Evolutionary conservation across 1,140 invertebrate genomes (phyloP), one percentile per base, ranked within the genome.

Genomic region (Berghia stephanieae): DNA sequence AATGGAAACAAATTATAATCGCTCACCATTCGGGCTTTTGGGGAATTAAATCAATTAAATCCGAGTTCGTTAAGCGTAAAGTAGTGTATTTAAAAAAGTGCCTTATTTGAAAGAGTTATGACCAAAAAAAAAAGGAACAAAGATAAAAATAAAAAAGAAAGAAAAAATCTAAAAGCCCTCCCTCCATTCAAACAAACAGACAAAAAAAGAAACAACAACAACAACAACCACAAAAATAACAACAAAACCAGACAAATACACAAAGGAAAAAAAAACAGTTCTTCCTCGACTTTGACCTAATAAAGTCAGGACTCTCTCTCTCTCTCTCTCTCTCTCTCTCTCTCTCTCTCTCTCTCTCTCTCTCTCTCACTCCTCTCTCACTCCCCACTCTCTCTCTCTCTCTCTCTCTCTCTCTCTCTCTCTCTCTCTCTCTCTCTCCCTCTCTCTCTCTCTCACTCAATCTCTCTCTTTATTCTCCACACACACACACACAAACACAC

Each of bases 301-400:
- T n/a, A n/a, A n/a, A n/a, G n/a, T n/a, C n/a, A n/a, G n/a, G n/a
- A n/a, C 57, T 60, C 57, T 60, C 57, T 60, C 57, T 60, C 57
- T 60, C 57, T 60, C 57, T 60, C 57, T 60, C 57, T 60, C 57
- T 60, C 57, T 60, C 57, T 60, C 57, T 60, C 57, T 60, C 57
- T 60, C 57, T 60, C 57, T 60, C 57, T 60, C 57, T 60, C 57
- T 60, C 57, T 60, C 57, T 60, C 57, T 60, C 57, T 60, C 57
- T 60, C 57, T 60, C 57, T 78, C 3, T 31, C 34, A 18, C 44
- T 60, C 21, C 36, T 69, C 18, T 16, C 31, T 31, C 31, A 57
- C 55, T 38, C 24, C 57, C 24, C 13, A 60, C 31, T 36, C 6
- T 63, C 34, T 60, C 8, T 10, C 31, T 10, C 24, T 69, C 31